Conservation (phyloP, 2,113 vertebrate genomes). For the Aphelocoma coerulescens region DNA sequence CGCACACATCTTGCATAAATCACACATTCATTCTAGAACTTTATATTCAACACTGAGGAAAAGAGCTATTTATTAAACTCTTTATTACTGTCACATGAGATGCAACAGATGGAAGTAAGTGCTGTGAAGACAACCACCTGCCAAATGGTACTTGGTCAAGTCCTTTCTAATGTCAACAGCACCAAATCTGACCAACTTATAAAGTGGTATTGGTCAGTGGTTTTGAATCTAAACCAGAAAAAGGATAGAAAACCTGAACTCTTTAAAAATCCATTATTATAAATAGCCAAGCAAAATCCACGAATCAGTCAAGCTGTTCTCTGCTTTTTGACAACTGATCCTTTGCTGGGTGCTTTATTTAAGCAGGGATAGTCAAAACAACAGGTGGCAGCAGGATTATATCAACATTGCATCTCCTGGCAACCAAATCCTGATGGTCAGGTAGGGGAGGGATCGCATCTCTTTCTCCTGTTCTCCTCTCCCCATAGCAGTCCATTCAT, state of each 20-base stretch:
- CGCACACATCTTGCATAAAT: background rate
- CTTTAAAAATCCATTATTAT: background rate
- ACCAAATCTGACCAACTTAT: background rate
- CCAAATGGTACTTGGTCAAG: background rate
- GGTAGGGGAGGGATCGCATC: background rate
- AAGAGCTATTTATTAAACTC: background rate
- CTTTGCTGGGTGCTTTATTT: conserved; percentile 10
- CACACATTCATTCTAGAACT: background rate
- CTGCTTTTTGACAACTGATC: conserved; percentile 43
- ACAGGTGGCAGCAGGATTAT: conserved; percentile 50
- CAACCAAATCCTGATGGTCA: background rate
- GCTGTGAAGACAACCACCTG: background rate
- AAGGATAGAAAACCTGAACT: background rate
- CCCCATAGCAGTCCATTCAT: background rate
- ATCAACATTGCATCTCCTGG: background rate
- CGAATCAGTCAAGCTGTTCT: background rate
- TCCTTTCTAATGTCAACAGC: background rate
- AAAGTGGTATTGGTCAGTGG: background rate
- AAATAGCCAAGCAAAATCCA: background rate
- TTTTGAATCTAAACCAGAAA: background rate
- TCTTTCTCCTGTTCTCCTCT: background rate
- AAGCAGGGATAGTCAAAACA: conserved; percentile 30
- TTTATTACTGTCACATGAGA: background rate
- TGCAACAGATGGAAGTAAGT: background rate
- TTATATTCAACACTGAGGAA: background rate